Percentiles rank a stretch among this genome's conserved stretches.
Conservation (phyloP, 2,113 vertebrate genomes). For the Calcarius ornatus region DNA sequence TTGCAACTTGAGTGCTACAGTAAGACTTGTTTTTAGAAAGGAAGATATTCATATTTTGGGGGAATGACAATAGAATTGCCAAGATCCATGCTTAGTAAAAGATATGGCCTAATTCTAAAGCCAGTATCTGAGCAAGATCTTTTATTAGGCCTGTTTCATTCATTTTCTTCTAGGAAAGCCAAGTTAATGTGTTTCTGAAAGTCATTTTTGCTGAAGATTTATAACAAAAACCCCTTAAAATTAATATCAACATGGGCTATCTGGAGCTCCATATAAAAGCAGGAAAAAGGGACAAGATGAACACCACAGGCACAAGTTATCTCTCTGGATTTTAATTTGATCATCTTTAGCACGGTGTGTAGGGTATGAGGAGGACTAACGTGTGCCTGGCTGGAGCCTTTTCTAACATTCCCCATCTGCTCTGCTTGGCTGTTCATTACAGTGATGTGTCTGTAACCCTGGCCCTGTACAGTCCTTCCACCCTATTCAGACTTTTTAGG, state of each 20-base stretch:
- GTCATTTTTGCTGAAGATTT: background rate
- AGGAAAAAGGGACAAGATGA: background rate
- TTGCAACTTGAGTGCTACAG: background rate
- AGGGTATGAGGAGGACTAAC: background rate
- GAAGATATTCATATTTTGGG: background rate
- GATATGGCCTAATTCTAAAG: background rate
- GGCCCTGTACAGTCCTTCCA: background rate
- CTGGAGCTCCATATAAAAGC: background rate
- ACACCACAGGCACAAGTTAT: background rate
- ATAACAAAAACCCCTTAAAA: background rate
- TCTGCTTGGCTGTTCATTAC: slow-evolving; percentile 22
- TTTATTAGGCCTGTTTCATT: background rate
- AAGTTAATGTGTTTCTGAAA: background rate
- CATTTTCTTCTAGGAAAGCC: background rate
- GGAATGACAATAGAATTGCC: background rate
- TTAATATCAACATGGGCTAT: background rate
- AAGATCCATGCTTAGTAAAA: background rate
- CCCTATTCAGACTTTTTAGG: background rate
- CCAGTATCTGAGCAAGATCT: background rate
- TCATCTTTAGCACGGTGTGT: background rate
- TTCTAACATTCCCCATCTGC: background rate
- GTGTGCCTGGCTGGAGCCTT: background rate
- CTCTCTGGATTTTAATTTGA: background rate
- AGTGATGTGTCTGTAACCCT: background rate
- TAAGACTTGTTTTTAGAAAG: background rate